Conservation (phyloP, 2,797 vertebrate species). For the Eurystomus glaucurus region DNA sequence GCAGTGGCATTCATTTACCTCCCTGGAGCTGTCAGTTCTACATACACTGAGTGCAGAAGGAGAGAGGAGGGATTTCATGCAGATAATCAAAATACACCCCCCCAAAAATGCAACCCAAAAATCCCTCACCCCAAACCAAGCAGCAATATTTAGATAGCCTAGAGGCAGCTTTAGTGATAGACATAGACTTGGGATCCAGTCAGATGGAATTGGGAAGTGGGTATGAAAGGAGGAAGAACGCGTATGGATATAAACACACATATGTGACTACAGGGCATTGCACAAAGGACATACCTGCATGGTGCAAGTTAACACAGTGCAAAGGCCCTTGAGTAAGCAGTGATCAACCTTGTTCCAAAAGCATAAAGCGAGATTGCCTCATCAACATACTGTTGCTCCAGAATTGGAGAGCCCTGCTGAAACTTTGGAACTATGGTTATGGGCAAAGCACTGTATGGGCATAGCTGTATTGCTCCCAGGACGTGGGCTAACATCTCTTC, state of each 20-base stretch:
- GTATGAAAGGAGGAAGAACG: neutral
- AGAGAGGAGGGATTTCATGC: conserved; percentile 26
- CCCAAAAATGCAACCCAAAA: neutral
- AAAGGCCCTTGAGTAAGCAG: neutral
- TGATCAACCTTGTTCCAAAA: neutral
- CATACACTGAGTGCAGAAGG: neutral
- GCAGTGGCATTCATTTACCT: conserved; percentile 62
- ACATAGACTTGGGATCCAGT: neutral
- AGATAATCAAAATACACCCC: conserved; percentile 46
- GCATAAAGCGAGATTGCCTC: neutral
- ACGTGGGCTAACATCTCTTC: neutral
- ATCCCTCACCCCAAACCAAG: neutral
- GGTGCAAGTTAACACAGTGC: neutral
- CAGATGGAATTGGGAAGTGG: neutral
- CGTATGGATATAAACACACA: rapidly evolving
- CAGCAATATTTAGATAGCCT: neutral
- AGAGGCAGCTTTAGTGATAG: neutral
- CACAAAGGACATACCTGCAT: rapidly evolving
- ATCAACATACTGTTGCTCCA: rapidly evolving
- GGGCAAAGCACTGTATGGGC: neutral
- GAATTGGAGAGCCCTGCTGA: neutral
- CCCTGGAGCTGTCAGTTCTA: conserved; percentile 42
- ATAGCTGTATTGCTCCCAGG: neutral
- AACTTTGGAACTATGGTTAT: neutral
- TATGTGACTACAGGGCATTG: neutral